Evolutionary conservation across 2,113 vertebrate species (phyloP).

Genomic region (Mesoclemmys tuberculata): DNA sequence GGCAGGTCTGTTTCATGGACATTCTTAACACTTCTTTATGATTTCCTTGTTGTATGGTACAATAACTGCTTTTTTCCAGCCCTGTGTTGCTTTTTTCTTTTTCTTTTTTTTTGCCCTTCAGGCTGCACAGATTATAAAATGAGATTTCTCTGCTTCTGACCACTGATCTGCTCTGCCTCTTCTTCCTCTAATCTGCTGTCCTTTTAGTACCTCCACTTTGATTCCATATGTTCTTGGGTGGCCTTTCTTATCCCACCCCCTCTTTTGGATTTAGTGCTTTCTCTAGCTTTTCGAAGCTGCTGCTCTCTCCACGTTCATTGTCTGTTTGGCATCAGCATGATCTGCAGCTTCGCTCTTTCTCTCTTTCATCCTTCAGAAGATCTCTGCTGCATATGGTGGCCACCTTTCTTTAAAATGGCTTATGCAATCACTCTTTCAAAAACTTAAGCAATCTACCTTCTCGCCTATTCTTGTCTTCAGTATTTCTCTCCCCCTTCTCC

Average conservation of each 20-base stretch:
- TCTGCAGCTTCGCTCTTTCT: conserved; percentile 58
- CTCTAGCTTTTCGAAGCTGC: conserved; percentile 46
- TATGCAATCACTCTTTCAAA: conserved; percentile 69
- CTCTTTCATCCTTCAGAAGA: conserved; percentile 73
- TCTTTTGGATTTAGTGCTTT: conserved; percentile 67
- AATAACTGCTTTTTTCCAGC: not conserved
- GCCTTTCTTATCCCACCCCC: conserved; percentile 64
- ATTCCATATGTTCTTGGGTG: conserved; percentile 70
- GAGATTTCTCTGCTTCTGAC: conserved; percentile 57
- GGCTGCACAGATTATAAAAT: conserved; percentile 54
- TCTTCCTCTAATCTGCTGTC: conserved; percentile 69
- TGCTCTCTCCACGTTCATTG: conserved; percentile 72
- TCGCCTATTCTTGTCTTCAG: conserved; percentile 62
- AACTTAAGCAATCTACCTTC: conserved; percentile 62
- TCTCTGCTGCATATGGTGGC: conserved; percentile 69
- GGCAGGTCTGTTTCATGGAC: not conserved
- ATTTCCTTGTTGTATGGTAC: conserved; percentile 31
- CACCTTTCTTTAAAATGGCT: conserved; percentile 72
- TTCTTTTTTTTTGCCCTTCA: conserved; percentile 39
- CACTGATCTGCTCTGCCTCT: conserved; percentile 65
- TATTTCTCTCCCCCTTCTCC: conserved; percentile 22
- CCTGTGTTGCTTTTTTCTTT: conserved; percentile 14
- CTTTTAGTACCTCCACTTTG: conserved; percentile 67
- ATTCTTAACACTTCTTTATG: conserved; percentile 44
- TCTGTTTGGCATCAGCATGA: conserved; percentile 74